These are phyloP conservation scores for Platalea minor DNA, from an alignment of 2,797 vertebrate species.

Conservation along the genomic window DNA sequence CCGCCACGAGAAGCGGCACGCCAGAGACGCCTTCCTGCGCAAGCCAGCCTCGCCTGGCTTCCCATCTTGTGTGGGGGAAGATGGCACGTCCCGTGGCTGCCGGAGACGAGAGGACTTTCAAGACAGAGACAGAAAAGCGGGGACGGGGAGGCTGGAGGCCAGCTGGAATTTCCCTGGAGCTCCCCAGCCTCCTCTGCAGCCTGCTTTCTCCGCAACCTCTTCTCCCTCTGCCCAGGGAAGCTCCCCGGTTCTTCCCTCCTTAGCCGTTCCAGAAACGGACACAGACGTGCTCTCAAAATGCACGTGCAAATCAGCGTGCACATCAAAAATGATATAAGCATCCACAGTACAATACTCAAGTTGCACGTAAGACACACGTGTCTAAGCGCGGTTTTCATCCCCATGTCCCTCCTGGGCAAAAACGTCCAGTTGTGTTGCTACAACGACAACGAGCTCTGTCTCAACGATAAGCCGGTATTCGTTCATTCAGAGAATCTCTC, in stretches of 20 bases:
- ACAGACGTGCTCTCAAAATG: background rate
- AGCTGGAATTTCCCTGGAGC: background rate
- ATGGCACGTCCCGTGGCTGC: background rate
- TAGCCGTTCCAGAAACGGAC: background rate
- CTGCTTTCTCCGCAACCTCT: background rate
- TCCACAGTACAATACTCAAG: background rate
- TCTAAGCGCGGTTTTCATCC: background rate
- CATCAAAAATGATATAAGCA: background rate
- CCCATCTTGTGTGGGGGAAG: background rate
- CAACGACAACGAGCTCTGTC: background rate
- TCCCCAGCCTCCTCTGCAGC: background rate
- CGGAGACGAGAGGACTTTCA: background rate
- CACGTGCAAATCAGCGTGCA: accelerated
- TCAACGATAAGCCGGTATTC: background rate
- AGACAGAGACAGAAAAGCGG: background rate
- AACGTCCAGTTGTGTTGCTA: background rate
- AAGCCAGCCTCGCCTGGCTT: too few species aligned
- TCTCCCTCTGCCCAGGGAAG: background rate
- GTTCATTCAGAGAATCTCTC: background rate
- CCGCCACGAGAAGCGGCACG: background rate
- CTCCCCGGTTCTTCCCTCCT: background rate
- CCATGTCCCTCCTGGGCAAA: background rate
- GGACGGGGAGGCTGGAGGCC: background rate
- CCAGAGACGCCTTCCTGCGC: background rate
- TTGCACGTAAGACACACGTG: background rate